Evolutionary conservation across 2,113 vertebrate genomes (phyloP).

Genomic region (Felis chaus): DNA sequence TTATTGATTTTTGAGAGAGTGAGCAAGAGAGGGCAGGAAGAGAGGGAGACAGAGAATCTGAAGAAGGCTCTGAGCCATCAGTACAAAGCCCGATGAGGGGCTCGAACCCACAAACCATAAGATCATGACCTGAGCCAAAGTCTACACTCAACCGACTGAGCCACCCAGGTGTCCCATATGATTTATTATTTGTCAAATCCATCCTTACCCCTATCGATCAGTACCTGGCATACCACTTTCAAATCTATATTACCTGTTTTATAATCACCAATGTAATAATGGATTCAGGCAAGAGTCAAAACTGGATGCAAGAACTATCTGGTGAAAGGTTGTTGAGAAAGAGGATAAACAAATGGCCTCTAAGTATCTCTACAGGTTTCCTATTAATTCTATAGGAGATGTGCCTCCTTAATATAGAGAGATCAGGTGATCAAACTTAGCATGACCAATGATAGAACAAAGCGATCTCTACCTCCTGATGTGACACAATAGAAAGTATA

Average conservation of each 20-base stretch:
- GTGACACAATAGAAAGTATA: not conserved
- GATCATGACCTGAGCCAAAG: too few relatives aligned
- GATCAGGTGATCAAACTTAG: not conserved
- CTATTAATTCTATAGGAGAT: not conserved
- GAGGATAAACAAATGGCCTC: not conserved
- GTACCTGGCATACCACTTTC: not conserved
- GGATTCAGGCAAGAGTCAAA: not conserved
- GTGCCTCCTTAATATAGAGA: not conserved
- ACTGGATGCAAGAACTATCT: not conserved
- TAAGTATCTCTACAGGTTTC: not conserved
- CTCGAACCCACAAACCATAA: too few relatives aligned
- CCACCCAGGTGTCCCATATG: too few relatives aligned
- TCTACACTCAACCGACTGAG: too few relatives aligned
- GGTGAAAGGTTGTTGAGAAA: not conserved
- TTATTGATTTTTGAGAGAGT: too few relatives aligned
- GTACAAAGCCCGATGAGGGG: too few relatives aligned
- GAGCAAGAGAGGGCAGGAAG: too few relatives aligned
- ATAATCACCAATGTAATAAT: not conserved
- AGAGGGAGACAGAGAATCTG: too few relatives aligned
- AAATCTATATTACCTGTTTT: not conserved
- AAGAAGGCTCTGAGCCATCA: too few relatives aligned
- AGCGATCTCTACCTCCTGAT: not conserved
- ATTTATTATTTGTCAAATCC: not conserved
- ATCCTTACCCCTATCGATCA: not conserved
- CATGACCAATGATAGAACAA: not conserved